phyloP scores from a whole-genome alignment of 2,113 vertebrate species.

The Vidua macroura region DNA sequence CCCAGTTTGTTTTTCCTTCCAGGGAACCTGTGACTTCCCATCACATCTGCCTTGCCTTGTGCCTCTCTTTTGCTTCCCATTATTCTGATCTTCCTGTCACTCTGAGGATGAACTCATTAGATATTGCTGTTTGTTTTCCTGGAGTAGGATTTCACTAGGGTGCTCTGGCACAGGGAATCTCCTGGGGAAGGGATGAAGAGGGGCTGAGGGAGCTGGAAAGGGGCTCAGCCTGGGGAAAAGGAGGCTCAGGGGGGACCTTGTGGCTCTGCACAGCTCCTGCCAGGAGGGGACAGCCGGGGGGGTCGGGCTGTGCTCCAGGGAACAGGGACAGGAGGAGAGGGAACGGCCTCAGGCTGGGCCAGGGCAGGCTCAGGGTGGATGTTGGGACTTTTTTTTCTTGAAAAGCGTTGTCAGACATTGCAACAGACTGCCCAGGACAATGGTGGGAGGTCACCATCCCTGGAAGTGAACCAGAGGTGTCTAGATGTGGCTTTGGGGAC shows the following conservation, averaged over 20 bases:
- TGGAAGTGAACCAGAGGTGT: neutral
- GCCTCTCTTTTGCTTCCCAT: neutral
- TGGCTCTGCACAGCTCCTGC: neutral
- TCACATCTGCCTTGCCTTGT: neutral
- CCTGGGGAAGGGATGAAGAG: neutral
- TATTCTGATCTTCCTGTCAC: neutral
- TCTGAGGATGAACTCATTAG: neutral
- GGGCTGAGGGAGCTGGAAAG: neutral
- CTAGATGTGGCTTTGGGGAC: neutral
- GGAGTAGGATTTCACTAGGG: neutral
- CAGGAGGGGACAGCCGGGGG: neutral
- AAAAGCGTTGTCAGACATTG: neutral
- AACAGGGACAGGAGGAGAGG: neutral
- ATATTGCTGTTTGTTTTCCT: neutral
- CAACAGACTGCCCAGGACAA: neutral
- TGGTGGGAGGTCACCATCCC: neutral
- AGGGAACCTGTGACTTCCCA: neutral
- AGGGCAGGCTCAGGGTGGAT: accelerated
- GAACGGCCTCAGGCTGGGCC: accelerated
- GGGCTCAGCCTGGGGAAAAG: neutral
- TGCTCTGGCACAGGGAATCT: neutral
- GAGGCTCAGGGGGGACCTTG: neutral
- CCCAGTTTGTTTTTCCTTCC: neutral
- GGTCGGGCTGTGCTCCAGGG: neutral
- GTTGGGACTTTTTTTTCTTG: neutral